A percentile compares a stretch with the other conserved stretches of the same genome.
Evolutionary conservation across 2,888 invertebrate genomes (phyloP).

Genomic region (Entomobrya proxima): DNA sequence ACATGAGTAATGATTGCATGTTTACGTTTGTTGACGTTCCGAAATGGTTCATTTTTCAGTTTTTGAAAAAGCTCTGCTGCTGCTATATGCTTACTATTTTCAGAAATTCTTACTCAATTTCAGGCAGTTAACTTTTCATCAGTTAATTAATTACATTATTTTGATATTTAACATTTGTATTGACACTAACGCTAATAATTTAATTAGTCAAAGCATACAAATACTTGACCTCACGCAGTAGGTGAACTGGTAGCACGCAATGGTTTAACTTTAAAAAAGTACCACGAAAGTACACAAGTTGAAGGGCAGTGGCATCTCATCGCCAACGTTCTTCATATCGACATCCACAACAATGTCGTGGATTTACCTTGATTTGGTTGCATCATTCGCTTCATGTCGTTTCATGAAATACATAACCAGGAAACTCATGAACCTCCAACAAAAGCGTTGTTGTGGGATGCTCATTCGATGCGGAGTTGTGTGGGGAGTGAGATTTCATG

Average conservation of each 20-base stretch:
- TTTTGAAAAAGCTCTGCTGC: no score
- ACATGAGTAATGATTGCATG: neutral
- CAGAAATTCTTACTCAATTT: neutral
- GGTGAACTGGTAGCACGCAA: no score
- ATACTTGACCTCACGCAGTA: no score
- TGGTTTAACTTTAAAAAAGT: no score
- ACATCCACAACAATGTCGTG: neutral
- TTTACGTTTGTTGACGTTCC: neutral
- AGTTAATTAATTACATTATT: no score
- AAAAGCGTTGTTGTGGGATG: neutral
- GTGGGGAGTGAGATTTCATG: no score
- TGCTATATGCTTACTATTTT: neutral
- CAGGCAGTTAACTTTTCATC: no score
- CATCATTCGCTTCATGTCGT: neutral
- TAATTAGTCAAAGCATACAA: no score
- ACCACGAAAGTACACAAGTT: no score
- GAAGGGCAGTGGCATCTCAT: conserved; percentile 15
- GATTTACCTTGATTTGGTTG: conserved; percentile 40
- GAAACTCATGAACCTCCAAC: neutral
- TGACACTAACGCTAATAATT: no score
- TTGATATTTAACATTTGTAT: no score
- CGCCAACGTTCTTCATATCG: neutral
- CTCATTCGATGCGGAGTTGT: neutral
- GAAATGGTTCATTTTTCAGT: neutral
- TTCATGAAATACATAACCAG: neutral